phyloP scores from a whole-genome alignment of 1,140 invertebrate genomes.

The Plodia interpunctella region DNA sequence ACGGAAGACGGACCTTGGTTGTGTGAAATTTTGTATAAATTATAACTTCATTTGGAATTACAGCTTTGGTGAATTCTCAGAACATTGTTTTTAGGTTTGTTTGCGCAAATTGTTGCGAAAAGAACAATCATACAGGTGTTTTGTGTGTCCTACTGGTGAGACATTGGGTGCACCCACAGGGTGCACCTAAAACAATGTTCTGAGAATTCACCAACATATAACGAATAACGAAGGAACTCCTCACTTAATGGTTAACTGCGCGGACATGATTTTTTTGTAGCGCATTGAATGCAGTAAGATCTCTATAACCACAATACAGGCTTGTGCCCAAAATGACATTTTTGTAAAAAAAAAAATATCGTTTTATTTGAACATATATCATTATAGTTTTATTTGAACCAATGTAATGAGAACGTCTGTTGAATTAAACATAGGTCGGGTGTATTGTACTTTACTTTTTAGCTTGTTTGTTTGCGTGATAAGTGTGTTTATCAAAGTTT shows the following conservation, averaged over 20 bases:
- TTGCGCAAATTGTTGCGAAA: background rate
- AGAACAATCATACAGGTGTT: background rate
- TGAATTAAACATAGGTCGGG: background rate
- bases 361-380: no score
- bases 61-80: background rate
- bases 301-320: no score
- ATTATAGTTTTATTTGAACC: no score
- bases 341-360: background rate
- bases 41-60: background rate
- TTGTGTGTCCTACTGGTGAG: background rate
- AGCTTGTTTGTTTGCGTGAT: background rate
- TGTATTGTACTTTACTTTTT: background rate
- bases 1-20: background rate
- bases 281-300: no score
- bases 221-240: no score
- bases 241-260: no score
- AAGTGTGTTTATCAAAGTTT: background rate
- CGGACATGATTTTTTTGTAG: no score
- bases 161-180: no score
- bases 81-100: background rate
- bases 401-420: no score
- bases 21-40: background rate
- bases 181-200: no score
- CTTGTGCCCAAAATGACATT: no score
- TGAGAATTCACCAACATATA: no score